A percentile compares a stretch with the other conserved stretches of the same genome.
Evolutionary conservation across 2,888 invertebrate species (phyloP).

Genomic region (Sericinus montela): DNA sequence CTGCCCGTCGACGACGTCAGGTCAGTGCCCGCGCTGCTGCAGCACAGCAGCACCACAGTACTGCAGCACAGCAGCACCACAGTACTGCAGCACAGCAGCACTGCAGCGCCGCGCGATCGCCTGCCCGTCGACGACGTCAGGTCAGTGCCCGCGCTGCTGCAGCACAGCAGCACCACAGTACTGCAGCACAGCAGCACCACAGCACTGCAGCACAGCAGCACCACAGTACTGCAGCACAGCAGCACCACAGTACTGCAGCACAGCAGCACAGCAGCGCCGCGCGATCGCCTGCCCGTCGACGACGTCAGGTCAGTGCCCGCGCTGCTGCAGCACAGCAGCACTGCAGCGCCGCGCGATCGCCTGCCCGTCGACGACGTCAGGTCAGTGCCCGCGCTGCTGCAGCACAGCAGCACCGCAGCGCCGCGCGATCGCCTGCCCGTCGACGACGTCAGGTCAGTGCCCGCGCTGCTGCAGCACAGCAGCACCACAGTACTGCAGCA

Average conservation of each 20-base stretch:
- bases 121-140: slow-evolving; percentile 21
- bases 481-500: too few species aligned
- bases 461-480: too few species aligned
- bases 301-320: slow-evolving; percentile 55
- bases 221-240: too few species aligned
- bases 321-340: slow-evolving; percentile 57
- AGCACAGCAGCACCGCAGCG: slow-evolving; percentile 46
- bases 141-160: not conserved
- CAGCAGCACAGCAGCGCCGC: slow-evolving; percentile 43
- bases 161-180: too few species aligned
- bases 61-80: too few species aligned
- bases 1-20: slow-evolving; percentile 21
- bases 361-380: slow-evolving; percentile 21
- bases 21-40: not conserved
- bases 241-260: too few species aligned
- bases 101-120: slow-evolving; percentile 32
- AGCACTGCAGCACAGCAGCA: too few species aligned
- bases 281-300: slow-evolving; percentile 23
- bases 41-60: too few species aligned
- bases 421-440: slow-evolving; percentile 26
- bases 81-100: too few species aligned
- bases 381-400: slow-evolving; percentile 70
- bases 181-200: too few species aligned
- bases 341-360: slow-evolving; percentile 32
- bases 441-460: slow-evolving; percentile 12